Conservation (phyloP, 2,888 invertebrate species). For the Mayetiola destructor region DNA sequence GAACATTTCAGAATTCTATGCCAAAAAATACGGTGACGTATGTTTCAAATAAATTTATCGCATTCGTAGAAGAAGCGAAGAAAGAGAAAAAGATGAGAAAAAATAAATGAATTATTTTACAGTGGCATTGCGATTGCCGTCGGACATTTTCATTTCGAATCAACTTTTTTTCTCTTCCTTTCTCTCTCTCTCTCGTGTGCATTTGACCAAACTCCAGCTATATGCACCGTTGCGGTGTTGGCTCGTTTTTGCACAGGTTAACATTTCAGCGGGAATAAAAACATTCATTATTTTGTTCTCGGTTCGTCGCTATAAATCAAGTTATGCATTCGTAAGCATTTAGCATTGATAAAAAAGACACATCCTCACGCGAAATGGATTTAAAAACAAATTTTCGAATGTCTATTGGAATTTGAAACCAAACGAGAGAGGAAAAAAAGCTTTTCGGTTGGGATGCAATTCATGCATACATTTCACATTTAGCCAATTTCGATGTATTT, state of each 20-base stretch:
- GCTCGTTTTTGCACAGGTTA: background rate
- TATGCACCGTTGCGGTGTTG: too few relatives aligned
- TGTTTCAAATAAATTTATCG: background rate
- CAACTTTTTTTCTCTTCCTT: background rate
- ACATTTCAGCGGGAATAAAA: too few relatives aligned
- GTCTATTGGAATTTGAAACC: too few relatives aligned
- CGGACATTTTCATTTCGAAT: background rate
- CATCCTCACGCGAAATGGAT: background rate
- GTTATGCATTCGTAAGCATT: background rate
- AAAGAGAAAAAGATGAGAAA: background rate
- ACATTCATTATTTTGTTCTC: background rate
- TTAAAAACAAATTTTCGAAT: slow-evolving; percentile 6
- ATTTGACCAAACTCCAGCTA: too few relatives aligned
- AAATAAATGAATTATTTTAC: background rate
- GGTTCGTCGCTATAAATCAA: background rate
- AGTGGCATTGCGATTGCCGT: background rate
- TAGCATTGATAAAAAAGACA: background rate
- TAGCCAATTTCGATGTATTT: too few relatives aligned
- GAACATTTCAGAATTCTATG: too few relatives aligned
- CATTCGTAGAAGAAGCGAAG: background rate
- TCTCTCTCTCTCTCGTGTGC: background rate
- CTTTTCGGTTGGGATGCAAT: too few relatives aligned
- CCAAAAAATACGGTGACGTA: too few relatives aligned
- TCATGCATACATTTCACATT: too few relatives aligned
- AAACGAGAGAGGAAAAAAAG: too few relatives aligned